phyloP scores from a whole-genome alignment of 2,888 invertebrate genomes.

The Oscheius sp. region DNA sequence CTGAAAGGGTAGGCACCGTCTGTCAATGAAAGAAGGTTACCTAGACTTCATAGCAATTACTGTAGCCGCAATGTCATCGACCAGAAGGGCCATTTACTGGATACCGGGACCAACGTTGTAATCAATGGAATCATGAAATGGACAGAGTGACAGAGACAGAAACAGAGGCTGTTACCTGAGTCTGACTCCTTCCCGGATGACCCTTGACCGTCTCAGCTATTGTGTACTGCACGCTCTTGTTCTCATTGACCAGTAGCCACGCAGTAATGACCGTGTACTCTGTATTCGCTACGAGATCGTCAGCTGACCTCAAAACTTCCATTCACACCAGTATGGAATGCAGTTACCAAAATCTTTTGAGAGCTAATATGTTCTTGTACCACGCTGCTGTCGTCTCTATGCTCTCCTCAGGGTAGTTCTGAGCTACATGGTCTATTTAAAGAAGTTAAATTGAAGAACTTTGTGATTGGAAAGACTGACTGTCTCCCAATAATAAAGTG shows the following conservation, averaged over 20 bases:
- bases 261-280: slow-evolving; percentile 96
- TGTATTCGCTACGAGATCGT: slow-evolving; percentile 92
- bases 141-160: not conserved
- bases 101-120: slow-evolving; percentile 94
- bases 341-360: slow-evolving; percentile 77
- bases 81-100: slow-evolving; percentile 95
- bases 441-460: slow-evolving; percentile 77
- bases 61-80: slow-evolving; percentile 86
- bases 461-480: slow-evolving; percentile 48
- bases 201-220: slow-evolving; percentile 83
- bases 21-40: not conserved
- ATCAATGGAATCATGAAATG: slow-evolving; percentile 86
- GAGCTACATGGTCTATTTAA: slow-evolving; percentile 95
- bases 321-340: not conserved
- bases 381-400: slow-evolving; percentile 82
- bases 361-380: slow-evolving; percentile 79
- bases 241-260: slow-evolving; percentile 95
- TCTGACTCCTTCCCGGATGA: slow-evolving; percentile 47
- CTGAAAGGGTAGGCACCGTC: slow-evolving; percentile 24
- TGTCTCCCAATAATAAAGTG: no score
- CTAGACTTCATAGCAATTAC: slow-evolving; percentile 82
- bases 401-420: slow-evolving; percentile 89
- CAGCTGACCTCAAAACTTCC: slow-evolving; percentile 86
- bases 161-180: slow-evolving; percentile 49
- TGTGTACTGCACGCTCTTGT: slow-evolving; percentile 75